Evolutionary conservation across 1,140 invertebrate species (phyloP).

Genomic region (Octopus bimaculoides): DNA sequence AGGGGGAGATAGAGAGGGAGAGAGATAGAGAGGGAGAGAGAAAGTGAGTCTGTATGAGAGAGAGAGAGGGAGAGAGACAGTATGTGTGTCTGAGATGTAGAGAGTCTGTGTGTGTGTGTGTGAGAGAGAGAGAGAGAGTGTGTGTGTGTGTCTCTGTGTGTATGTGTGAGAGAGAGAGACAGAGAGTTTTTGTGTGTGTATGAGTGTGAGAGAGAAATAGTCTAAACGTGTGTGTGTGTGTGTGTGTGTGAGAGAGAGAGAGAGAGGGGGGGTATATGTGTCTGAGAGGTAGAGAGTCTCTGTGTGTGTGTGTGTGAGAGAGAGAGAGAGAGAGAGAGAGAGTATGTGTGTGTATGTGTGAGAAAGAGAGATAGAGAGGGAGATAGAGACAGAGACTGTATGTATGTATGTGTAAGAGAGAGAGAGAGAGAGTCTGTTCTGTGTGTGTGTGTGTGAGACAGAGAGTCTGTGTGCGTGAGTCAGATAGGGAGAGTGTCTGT

Average conservation of each 20-base stretch:
- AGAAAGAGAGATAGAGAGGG: not conserved
- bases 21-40: too few relatives aligned
- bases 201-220: not conserved
- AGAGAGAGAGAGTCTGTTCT: too few relatives aligned
- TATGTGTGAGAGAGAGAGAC: not conserved
- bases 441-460: too few relatives aligned
- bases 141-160: not conserved
- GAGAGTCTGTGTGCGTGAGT: too few relatives aligned
- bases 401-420: too few relatives aligned
- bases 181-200: not conserved
- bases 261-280: not conserved
- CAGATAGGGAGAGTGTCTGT: too few relatives aligned
- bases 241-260: not conserved
- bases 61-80: not conserved
- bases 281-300: not conserved
- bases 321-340: not conserved
- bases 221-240: not conserved
- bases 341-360: not conserved
- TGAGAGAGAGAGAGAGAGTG: not conserved
- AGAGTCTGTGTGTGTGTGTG: too few relatives aligned
- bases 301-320: not conserved
- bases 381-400: not conserved
- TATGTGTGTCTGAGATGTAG: too few relatives aligned
- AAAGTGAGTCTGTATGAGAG: too few relatives aligned
- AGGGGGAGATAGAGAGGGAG: too few relatives aligned